Percentiles rank a stretch among this genome's conserved stretches.
These are phyloP conservation scores for Balanococcus diminutus DNA, from an alignment of 2,888 invertebrate genomes.

Conservation along the genomic window DNA sequence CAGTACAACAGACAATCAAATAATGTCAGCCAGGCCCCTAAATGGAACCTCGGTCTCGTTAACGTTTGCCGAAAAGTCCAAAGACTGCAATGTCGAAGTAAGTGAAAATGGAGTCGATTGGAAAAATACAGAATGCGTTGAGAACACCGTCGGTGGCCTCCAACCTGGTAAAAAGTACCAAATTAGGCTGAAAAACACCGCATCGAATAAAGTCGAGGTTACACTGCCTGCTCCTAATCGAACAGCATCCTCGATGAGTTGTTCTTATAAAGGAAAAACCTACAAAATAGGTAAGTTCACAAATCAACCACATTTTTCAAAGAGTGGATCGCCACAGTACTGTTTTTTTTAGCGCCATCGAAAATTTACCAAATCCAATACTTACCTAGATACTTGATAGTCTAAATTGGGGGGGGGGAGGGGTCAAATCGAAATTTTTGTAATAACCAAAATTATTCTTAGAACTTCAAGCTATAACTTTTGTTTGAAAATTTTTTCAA, in stretches of 20 bases:
- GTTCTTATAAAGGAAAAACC: conserved; percentile 61
- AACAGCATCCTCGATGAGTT: conserved; percentile 56
- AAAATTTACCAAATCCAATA: too few species aligned
- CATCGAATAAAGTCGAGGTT: conserved; percentile 58
- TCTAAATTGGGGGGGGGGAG: too few species aligned
- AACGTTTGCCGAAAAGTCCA: conserved; percentile 62
- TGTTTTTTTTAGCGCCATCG: too few species aligned
- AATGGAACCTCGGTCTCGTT: conserved; percentile 62
- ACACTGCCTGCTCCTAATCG: conserved; percentile 57
- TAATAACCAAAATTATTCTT: too few species aligned
- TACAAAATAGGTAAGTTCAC: conserved; percentile 59
- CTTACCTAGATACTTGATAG: too few species aligned
- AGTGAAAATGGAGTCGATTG: conserved; percentile 63
- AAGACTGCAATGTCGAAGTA: conserved; percentile 62
- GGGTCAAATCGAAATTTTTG: too few species aligned
- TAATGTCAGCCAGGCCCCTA: conserved; percentile 60
- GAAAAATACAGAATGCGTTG: conserved; percentile 59
- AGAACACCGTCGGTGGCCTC: conserved; percentile 59
- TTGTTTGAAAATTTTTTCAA: too few species aligned
- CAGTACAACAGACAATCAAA: conserved; percentile 55
- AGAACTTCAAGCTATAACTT: too few species aligned
- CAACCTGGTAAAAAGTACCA: conserved; percentile 62
- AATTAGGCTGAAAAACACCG: conserved; percentile 61
- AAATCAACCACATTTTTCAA: not conserved
- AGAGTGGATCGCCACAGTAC: too few species aligned